Evolutionary conservation across 64 coral and sea anemone genomes (phyloP).

Genomic region (Acropora yongei): DNA sequence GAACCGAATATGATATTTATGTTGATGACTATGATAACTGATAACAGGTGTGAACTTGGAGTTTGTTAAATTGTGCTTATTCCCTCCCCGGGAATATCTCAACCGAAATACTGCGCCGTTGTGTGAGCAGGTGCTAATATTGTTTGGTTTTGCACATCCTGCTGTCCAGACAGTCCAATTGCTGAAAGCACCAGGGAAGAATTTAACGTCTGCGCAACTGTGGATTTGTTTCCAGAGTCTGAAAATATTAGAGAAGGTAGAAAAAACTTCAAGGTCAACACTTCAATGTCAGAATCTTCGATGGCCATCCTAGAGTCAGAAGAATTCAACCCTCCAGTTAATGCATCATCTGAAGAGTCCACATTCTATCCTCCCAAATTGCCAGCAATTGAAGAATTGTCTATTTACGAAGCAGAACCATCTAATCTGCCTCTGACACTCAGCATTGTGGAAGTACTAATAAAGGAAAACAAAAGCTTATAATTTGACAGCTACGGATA

Average conservation of each 20-base stretch:
- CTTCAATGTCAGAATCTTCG: background rate
- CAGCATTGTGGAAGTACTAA: background rate
- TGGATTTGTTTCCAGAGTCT: background rate
- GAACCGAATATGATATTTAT: too few species aligned
- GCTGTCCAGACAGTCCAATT: background rate
- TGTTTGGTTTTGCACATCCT: background rate
- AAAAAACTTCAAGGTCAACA: background rate
- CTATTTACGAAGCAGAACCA: background rate
- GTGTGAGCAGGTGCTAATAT: constrained; percentile 7
- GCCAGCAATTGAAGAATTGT: background rate
- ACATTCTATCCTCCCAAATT: background rate
- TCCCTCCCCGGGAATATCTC: background rate
- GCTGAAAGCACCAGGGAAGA: constrained; percentile 10
- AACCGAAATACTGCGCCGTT: background rate
- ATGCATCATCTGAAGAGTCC: background rate
- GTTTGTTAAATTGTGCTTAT: too few species aligned
- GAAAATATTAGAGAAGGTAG: background rate
- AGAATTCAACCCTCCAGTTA: background rate
- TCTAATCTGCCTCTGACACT: background rate
- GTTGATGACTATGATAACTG: too few species aligned
- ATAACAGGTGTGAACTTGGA: too few species aligned
- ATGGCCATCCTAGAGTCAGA: background rate
- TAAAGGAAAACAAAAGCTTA: background rate
- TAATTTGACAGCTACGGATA: background rate
- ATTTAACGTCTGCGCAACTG: background rate